Percentiles rank a stretch among this genome's conserved stretches.
These are phyloP conservation scores for Sinosuthora webbiana DNA, from an alignment of 2,113 vertebrate species.

Conservation along the genomic window DNA sequence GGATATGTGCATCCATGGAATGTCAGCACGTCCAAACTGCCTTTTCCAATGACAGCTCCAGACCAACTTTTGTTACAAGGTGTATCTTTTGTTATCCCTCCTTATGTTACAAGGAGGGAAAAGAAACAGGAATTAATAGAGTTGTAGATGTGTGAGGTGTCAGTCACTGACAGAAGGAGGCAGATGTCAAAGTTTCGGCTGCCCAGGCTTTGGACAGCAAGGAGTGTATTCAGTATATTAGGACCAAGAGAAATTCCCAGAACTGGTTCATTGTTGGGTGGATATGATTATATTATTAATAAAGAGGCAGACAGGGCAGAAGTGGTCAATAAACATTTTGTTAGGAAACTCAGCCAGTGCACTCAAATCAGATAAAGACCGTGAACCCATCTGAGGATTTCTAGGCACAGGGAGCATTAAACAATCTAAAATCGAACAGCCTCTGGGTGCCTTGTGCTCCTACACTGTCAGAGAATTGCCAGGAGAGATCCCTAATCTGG, in stretches of 20 bases:
- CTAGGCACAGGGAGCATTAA: neutral
- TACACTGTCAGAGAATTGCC: neutral
- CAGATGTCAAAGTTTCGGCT: neutral
- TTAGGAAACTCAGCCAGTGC: neutral
- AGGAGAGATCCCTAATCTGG: neutral
- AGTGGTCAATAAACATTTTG: neutral
- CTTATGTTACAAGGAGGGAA: neutral
- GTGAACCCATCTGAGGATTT: neutral
- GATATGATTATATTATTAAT: neutral
- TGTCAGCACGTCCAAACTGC: neutral
- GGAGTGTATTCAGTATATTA: neutral
- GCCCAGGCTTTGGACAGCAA: neutral
- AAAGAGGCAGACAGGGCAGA: neutral
- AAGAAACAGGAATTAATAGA: neutral
- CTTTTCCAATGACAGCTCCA: neutral
- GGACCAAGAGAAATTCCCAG: neutral
- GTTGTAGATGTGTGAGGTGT: neutral
- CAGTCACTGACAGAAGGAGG: neutral
- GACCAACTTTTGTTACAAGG: neutral
- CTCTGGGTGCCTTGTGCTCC: neutral
- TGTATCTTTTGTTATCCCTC: neutral
- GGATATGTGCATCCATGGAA: neutral
- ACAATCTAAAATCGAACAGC: neutral
- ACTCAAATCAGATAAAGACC: neutral
- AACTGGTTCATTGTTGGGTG: neutral